Evolutionary conservation across 2,113 vertebrate species (phyloP), one percentile per base, ranked within the genome.

Genomic region (Holacanthus passer): DNA sequence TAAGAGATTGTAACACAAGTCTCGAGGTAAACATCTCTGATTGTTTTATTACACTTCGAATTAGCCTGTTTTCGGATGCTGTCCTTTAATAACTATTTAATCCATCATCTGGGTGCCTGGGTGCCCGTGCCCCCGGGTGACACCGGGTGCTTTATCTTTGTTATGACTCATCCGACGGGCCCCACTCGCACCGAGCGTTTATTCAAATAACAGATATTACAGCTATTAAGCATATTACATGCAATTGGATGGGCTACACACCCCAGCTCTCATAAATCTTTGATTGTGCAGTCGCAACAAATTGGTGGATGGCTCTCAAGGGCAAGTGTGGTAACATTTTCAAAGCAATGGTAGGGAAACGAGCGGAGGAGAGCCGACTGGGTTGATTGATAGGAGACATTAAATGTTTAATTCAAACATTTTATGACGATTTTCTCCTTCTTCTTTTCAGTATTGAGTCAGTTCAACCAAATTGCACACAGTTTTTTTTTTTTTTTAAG

Each of bases 151-250:
- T 94, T 93, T 82, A 85, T 94, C 91, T 93, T 79, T 71, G 79
- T 88, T 88, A 90, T 83, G 81, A 79, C 60, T 82, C 41, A 53
- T 81, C 87, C 55, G 73, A 80, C 82, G 52, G 56, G 83, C 62
- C 81, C 77, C 65, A 27, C 73, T 74, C 69, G 55, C 91, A 82
- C 83, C 74, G 55, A 81, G 56, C 81, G 77, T 90, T 87, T 87
- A 83, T 91, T 91, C 79, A 91, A 87, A 92, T 91, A 87, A 89
- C 79, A 91, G 68, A 88, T 92, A 92, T 94, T 92, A 91, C 86
- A 86, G 90, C 82, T 73, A 87, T 90, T 90, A 79, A 82, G 81
- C 87, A 80, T 86, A 89, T 92, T 88, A 91, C 76, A 84, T 71
- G 78, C 75, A 84, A 77, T 39, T 84, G 68, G 75, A 90, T 81